Evolutionary conservation across 2,797 vertebrate genomes (phyloP).

Genomic region (Phyllotis vaccarum): DNA sequence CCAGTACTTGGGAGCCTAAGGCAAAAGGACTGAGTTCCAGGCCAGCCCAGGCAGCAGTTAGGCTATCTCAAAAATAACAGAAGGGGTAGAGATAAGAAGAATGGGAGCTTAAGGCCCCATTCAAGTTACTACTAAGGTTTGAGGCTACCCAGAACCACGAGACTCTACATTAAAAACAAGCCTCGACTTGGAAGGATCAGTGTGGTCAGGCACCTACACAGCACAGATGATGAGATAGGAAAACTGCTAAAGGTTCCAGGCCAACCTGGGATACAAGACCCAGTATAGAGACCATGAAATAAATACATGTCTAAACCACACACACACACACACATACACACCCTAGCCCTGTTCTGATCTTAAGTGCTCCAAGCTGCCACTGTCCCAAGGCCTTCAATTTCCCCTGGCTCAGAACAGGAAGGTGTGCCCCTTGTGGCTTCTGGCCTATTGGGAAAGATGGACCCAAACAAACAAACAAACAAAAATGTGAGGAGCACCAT

Average conservation of each 20-base stretch:
- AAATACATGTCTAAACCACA: not conserved
- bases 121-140: not conserved
- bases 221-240: not conserved
- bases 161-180: not conserved
- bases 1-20: not conserved
- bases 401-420: not conserved
- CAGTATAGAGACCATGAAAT: not conserved
- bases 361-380: not conserved
- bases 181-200: not conserved
- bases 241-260: not conserved
- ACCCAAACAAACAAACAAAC: not conserved
- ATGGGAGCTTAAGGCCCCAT: not conserved
- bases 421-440: accelerated
- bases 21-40: not conserved
- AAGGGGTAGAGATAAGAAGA: not conserved
- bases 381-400: not conserved
- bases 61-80: not conserved
- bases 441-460: not conserved
- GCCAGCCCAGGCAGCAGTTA: not conserved
- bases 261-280: not conserved
- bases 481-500: accelerated
- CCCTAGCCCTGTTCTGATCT: not conserved
- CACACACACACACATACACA: too few species aligned
- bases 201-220: not conserved
- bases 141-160: not conserved